Conservation (phyloP, 2,113 vertebrate species). For the Cynopterus brachyotis region DNA sequence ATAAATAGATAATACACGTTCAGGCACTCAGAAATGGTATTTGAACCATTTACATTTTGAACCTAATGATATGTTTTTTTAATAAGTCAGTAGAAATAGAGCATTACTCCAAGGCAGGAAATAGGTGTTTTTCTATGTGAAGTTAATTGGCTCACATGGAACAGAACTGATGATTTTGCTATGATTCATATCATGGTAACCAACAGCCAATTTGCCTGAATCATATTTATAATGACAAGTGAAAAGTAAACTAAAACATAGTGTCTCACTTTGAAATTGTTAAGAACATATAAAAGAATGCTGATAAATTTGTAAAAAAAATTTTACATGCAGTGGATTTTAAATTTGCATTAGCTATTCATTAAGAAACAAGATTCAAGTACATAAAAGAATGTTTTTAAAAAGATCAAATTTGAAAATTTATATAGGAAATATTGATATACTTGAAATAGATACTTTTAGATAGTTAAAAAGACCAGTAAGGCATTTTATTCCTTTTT, state of each 20-base stretch:
- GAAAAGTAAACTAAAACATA: background rate
- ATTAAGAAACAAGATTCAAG: background rate
- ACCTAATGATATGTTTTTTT: background rate
- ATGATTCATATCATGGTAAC: background rate
- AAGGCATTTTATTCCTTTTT: background rate
- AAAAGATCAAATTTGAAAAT: background rate
- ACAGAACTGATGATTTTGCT: background rate
- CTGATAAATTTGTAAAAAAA: background rate
- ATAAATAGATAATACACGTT: background rate
- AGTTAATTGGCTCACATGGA: background rate
- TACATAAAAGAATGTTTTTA: background rate
- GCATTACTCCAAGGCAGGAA: background rate
- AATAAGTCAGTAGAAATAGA: background rate
- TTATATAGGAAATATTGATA: background rate
- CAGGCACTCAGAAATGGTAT: background rate
- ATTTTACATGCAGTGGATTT: background rate
- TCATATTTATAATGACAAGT: background rate
- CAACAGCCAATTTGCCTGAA: background rate
- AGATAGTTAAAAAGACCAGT: background rate
- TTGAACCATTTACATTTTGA: background rate
- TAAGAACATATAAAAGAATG: background rate
- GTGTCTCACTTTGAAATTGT: background rate
- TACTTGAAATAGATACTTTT: background rate
- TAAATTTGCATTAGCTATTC: background rate
- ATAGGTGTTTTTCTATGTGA: background rate